These are phyloP conservation scores for Globodera ellingtonae DNA, from an alignment of 1,140 invertebrate genomes.

Conservation along the genomic window DNA sequence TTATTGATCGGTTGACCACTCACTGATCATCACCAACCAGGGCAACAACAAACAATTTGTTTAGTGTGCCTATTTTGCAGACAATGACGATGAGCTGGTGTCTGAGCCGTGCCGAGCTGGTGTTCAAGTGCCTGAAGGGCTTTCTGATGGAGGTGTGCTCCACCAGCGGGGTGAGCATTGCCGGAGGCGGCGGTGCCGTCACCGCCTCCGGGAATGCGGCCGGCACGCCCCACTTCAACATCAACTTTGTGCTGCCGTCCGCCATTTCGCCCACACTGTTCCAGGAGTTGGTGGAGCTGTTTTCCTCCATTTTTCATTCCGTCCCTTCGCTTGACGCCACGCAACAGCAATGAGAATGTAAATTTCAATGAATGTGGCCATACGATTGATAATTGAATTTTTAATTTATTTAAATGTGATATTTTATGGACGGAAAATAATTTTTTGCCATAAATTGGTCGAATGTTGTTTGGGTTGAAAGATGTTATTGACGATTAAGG, in stretches of 20 bases:
- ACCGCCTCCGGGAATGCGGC: slow-evolving; percentile 3
- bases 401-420: too few relatives aligned
- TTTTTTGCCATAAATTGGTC: too few relatives aligned
- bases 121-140: slow-evolving; percentile 97
- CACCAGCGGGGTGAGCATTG: slow-evolving; percentile 17
- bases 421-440: too few relatives aligned
- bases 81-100: slow-evolving; percentile 86
- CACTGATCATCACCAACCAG: too few relatives aligned
- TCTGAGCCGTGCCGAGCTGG: slow-evolving; percentile 86
- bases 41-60: too few relatives aligned
- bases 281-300: slow-evolving; percentile 45
- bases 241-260: slow-evolving; percentile 50
- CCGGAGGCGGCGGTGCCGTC: slow-evolving; percentile 19
- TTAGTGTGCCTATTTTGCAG: background rate
- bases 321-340: slow-evolving; percentile 31
- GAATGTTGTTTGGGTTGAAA: too few relatives aligned
- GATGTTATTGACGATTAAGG: too few relatives aligned
- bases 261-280: slow-evolving; percentile 42
- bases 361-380: too few relatives aligned
- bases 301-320: slow-evolving; percentile 50
- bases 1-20: too few relatives aligned
- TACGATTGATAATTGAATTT: too few relatives aligned
- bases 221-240: slow-evolving; percentile 45
- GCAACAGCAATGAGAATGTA: too few relatives aligned
- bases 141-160: slow-evolving; percentile 85